phyloP scores from a whole-genome alignment of 2,113 vertebrate genomes.

The Embiotoca jacksoni region DNA sequence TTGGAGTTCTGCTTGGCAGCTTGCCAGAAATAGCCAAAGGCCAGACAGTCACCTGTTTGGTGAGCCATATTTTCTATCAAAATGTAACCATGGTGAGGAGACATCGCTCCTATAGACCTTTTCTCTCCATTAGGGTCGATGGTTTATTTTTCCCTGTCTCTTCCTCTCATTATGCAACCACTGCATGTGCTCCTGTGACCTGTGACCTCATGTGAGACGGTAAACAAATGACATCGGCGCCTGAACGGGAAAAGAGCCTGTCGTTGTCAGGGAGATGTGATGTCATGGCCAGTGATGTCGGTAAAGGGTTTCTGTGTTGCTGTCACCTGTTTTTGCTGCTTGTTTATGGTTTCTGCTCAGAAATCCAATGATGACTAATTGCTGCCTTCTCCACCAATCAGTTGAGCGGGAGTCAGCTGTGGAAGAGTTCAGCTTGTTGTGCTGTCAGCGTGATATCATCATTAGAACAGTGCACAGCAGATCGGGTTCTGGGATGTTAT shows the following conservation, averaged over 20 bases:
- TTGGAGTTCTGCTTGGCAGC: constrained; percentile 30
- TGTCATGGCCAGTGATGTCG: constrained; percentile 68
- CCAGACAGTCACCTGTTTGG: constrained; percentile 50
- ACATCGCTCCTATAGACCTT: background rate
- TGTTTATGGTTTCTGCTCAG: constrained; percentile 65
- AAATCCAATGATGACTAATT: constrained; percentile 68
- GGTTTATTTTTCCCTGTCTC: constrained; percentile 12
- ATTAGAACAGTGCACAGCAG: constrained; percentile 7
- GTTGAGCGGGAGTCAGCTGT: constrained; percentile 15
- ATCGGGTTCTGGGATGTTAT: constrained; percentile 20
- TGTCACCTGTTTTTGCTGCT: constrained; percentile 54
- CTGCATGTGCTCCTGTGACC: constrained; percentile 55
- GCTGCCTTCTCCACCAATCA: constrained; percentile 51
- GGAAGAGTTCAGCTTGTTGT: constrained; percentile 42
- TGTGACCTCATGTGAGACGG: constrained; percentile 51
- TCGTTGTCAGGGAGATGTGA: constrained; percentile 68
- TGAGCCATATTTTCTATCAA: constrained; percentile 16
- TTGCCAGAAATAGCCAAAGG: constrained; percentile 38
- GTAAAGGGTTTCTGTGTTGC: constrained; percentile 35
- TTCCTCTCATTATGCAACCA: constrained; percentile 59
- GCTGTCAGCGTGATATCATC: constrained; percentile 42
- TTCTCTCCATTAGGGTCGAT: background rate
- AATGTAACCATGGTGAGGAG: constrained; percentile 36
- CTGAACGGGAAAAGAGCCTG: constrained; percentile 55
- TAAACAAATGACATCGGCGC: constrained; percentile 82